Percentiles rank a stretch among this genome's conserved stretches.
Evolutionary conservation across 1,140 invertebrate genomes (phyloP).

Genomic region (Drosophila insularis): DNA sequence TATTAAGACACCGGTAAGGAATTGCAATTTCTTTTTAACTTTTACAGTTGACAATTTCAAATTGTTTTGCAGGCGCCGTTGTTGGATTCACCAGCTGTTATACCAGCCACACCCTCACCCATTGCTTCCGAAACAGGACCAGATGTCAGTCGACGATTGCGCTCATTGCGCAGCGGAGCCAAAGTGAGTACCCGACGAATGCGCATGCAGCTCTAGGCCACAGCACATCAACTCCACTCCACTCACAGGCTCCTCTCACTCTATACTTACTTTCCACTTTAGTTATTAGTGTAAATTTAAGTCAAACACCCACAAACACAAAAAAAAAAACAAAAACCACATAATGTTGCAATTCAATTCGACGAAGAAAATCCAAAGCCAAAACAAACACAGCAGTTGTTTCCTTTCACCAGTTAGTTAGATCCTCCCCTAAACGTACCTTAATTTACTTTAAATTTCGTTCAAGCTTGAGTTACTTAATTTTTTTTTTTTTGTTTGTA

Average conservation of each 20-base stretch:
- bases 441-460: constrained; percentile 17
- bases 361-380: constrained; percentile 17
- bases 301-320: neutral
- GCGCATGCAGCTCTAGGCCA: constrained; percentile 59
- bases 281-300: neutral
- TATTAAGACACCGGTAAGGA: constrained; percentile 16
- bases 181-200: constrained; percentile 70
- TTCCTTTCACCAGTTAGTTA: constrained; percentile 24
- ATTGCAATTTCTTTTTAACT: neutral
- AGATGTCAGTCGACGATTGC: constrained; percentile 18
- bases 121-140: constrained; percentile 30
- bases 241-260: constrained; percentile 2
- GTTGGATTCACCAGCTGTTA: neutral
- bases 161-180: constrained; percentile 25
- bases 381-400: constrained; percentile 17
- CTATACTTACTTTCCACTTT: neutral
- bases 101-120: neutral
- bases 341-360: constrained; percentile 3
- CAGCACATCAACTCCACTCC: neutral
- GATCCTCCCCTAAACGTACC: neutral
- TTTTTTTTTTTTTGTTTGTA: constrained; percentile 28
- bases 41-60: too few relatives aligned
- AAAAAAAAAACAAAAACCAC: neutral
- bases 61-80: neutral
- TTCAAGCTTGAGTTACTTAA: constrained; percentile 19